Evolutionary conservation across 2,888 invertebrate genomes (phyloP).

Genomic region (Agrypnus murinus): DNA sequence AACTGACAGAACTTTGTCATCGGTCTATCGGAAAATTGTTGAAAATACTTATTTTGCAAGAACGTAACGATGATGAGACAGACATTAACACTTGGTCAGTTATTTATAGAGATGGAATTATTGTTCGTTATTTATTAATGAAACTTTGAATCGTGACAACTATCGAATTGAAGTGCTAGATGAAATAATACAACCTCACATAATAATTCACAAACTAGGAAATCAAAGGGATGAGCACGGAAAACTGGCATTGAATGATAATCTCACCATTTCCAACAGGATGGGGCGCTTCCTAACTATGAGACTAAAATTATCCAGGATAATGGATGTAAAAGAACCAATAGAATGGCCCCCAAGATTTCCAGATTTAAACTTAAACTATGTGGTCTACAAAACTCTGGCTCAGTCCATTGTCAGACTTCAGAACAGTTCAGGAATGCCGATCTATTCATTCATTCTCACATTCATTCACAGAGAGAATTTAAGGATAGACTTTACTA

Average conservation of each 20-base stretch:
- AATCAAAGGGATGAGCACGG: neutral
- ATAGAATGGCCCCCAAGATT: too few relatives aligned
- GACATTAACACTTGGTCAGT: conserved; percentile 54
- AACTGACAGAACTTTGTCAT: too few relatives aligned
- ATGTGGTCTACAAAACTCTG: too few relatives aligned
- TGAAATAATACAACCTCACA: neutral
- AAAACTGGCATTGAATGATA: neutral
- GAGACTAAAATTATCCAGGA: neutral
- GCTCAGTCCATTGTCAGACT: too few relatives aligned
- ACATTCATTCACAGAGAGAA: too few relatives aligned
- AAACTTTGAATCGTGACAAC: conserved; percentile 27
- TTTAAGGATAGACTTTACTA: too few relatives aligned
- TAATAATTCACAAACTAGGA: neutral
- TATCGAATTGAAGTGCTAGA: conserved; percentile 31
- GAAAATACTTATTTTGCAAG: too few relatives aligned
- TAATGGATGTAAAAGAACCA: neutral
- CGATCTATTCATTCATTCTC: too few relatives aligned
- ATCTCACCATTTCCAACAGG: conserved; percentile 10
- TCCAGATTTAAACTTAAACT: too few relatives aligned
- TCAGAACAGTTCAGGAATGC: too few relatives aligned
- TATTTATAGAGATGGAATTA: conserved; percentile 43
- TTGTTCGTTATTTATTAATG: conserved; percentile 53
- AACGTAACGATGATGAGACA: too few relatives aligned
- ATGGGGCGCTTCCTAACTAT: neutral
- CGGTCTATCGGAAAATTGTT: too few relatives aligned